These are phyloP conservation scores for Pollicipes pollicipes DNA, from an alignment of 1,140 invertebrate species.

Conservation along the genomic window DNA sequence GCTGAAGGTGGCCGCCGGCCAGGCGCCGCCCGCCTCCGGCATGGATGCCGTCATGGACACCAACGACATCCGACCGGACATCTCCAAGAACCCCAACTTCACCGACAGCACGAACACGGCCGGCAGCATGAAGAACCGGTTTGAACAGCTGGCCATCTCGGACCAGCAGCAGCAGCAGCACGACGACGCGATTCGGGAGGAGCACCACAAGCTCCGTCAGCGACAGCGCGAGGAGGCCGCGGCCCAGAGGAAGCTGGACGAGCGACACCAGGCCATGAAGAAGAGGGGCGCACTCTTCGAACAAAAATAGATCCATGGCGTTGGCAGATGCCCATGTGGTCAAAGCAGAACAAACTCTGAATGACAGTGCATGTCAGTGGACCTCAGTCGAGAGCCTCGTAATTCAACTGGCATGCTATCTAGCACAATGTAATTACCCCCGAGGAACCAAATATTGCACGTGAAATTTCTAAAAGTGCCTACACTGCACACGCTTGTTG, in stretches of 20 bases:
- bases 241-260: not conserved
- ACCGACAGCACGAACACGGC: not conserved
- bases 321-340: too few relatives aligned
- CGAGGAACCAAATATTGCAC: too few relatives aligned
- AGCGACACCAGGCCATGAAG: not conserved
- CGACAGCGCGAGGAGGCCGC: not conserved
- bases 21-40: not conserved
- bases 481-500: too few relatives aligned
- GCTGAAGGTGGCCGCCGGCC: not conserved
- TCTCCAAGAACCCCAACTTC: not conserved
- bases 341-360: too few relatives aligned
- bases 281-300: not conserved
- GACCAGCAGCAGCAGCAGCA: not conserved
- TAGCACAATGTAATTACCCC: too few relatives aligned
- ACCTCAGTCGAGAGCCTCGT: too few relatives aligned
- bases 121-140: not conserved
- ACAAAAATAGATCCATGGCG: too few relatives aligned
- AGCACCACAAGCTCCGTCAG: not conserved
- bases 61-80: not conserved
- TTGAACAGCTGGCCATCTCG: not conserved
- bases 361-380: too few relatives aligned
- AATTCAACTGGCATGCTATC: too few relatives aligned
- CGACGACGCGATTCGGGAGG: not conserved
- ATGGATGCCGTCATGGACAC: not conserved
- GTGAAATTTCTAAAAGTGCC: too few relatives aligned